Conservation (phyloP, 1,140 invertebrate species). For the Branchinecta lynchi region DNA sequence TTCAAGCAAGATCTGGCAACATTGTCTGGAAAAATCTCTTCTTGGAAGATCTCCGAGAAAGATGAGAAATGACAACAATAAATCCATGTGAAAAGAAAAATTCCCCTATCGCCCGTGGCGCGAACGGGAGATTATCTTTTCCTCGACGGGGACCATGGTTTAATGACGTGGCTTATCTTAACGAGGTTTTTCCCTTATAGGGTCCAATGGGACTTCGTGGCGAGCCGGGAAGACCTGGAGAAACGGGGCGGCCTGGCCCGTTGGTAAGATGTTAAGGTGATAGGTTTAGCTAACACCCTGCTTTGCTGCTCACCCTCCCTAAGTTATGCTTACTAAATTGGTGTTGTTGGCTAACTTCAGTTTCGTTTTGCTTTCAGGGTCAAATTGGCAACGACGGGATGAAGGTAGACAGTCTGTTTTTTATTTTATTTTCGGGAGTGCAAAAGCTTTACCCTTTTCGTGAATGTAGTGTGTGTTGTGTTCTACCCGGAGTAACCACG, state of each 20-base stretch:
- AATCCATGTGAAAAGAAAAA: not conserved
- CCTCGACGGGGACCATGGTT: not conserved
- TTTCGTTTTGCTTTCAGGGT: conserved; percentile 40
- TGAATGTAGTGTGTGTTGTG: no score
- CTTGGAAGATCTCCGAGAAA: not conserved
- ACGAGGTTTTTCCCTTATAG: conserved; percentile 35
- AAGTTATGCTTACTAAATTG: conserved; percentile 12
- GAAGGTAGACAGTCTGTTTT: conserved; percentile 40
- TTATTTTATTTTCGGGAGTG: not conserved
- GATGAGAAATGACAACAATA: conserved; percentile 8
- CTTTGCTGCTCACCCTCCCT: not conserved
- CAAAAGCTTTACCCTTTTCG: no score
- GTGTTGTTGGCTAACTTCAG: conserved; percentile 11
- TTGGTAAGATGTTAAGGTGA: conserved; percentile 45
- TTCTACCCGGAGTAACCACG: no score
- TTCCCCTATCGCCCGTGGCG: not conserved
- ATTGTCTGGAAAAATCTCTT: not conserved
- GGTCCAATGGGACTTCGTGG: conserved; percentile 76
- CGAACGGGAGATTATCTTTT: not conserved
- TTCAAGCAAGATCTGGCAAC: no score
- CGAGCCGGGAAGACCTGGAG: conserved; percentile 54
- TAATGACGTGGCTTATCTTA: conserved; percentile 13
- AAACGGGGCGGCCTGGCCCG: conserved; percentile 53
- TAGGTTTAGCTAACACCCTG: not conserved
- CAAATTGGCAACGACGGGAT: conserved; percentile 53